A percentile compares a stretch with the other conserved stretches of the same genome.
phyloP scores from a whole-genome alignment of 30 jellyfish, hydroid and myxozoan genomes.

The Hydractinia echinata region DNA sequence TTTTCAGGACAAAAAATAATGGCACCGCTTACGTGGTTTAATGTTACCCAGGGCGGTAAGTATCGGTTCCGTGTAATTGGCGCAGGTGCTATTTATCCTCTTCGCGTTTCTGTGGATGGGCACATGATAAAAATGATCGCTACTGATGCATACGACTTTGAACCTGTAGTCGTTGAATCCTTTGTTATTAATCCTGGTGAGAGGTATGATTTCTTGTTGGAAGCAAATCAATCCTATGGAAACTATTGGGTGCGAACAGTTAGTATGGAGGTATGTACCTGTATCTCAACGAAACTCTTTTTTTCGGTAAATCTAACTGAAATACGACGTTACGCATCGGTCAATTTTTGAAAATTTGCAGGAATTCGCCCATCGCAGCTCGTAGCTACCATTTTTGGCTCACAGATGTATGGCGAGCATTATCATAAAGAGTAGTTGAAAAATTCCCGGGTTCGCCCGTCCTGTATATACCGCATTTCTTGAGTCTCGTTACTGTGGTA shows the following conservation, averaged over 20 bases:
- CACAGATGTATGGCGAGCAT: too few relatives aligned
- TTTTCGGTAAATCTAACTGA: not conserved
- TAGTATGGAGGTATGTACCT: conserved; percentile 74
- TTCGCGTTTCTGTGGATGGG: conserved; percentile 78
- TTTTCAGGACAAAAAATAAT: conserved; percentile 44
- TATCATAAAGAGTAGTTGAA: not conserved
- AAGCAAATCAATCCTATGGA: conserved; percentile 65
- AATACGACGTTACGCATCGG: not conserved
- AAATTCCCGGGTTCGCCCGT: not conserved
- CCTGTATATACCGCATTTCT: too few relatives aligned
- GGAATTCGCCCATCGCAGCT: too few relatives aligned
- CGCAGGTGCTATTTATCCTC: conserved; percentile 78
- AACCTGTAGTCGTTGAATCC: conserved; percentile 53
- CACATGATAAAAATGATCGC: conserved; percentile 66
- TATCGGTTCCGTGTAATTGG: conserved; percentile 93
- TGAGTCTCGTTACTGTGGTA: too few relatives aligned
- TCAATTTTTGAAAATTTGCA: too few relatives aligned
- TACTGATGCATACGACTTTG: conserved; percentile 74
- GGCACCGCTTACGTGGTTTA: conserved; percentile 77
- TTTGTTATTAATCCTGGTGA: conserved; percentile 88
- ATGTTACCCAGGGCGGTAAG: conserved; percentile 60
- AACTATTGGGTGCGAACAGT: conserved; percentile 91
- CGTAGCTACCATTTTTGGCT: too few relatives aligned
- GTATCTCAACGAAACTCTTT: not conserved
- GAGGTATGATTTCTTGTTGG: conserved; percentile 72